Evolutionary conservation across 2,113 vertebrate species (phyloP), one percentile per base, ranked within the genome.

Genomic region (Cyrtonyx montezumae): DNA sequence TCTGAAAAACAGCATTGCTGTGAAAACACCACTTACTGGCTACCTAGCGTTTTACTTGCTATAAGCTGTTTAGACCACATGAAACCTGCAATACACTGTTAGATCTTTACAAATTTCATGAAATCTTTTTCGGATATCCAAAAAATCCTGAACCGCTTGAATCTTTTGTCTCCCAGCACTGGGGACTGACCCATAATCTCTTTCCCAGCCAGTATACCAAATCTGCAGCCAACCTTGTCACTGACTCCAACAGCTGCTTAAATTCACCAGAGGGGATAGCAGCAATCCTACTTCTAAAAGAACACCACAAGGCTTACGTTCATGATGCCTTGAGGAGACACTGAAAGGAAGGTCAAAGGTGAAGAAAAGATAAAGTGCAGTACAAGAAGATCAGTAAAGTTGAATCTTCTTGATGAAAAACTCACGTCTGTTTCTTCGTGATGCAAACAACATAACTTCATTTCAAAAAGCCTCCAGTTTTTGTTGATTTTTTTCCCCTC

Each of bases 321-420:
- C 98, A 97, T 81, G 97, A 98, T 93, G 98, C 98, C 98, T 99
- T 98, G 98, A 97, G 97, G 98, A 98, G 97, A 98, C 98, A 97
- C 98, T 99, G 97, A 99, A 97, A 97, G 87, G 92, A 97, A 98
- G 99, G 99, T 99, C 98, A 99, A 97, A 99, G 99, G 99, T 99
- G 98, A 98, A 98, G 97, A 98, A 98, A 98, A 98, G 98, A 99
- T 99, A 99, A 99, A 99, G 98, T 99, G 98, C 98, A 86, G 98
- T 98, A 99, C 98, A 99, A 99, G 98, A 98, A 99, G 99, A 99
- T 99, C 99, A 99, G 98, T 98, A 97, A 98, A 97, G 88, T 96
- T 96, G 97, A 97, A 96, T 98, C 97, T 98, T 98, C 98, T 97
- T 97, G 97, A 97, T 97, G 97, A 97, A 98, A 98, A 97, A 97